Percentiles rank a stretch among this genome's conserved stretches.
Evolutionary conservation across 2,797 vertebrate genomes (phyloP).

Genomic region (Cirrhinus mrigala): DNA sequence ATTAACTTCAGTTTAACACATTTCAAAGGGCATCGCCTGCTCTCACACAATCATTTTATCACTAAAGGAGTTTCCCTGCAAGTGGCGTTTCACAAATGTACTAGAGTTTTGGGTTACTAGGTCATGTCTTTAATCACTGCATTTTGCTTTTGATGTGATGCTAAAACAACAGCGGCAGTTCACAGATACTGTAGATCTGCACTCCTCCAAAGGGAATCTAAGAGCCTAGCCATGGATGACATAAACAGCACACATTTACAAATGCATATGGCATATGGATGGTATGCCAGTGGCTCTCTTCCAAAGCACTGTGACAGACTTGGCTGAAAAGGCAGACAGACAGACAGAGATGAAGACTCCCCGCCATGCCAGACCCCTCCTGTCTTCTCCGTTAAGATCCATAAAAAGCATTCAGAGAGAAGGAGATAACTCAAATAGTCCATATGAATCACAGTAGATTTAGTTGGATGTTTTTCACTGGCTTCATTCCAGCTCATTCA

Average conservation of each 20-base stretch:
- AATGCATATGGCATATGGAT: slow-evolving; percentile 37
- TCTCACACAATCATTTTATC: not conserved
- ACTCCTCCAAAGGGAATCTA: slow-evolving; percentile 46
- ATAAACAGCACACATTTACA: slow-evolving; percentile 44
- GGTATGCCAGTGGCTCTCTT: slow-evolving; percentile 47
- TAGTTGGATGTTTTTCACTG: not conserved
- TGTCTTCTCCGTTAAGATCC: slow-evolving; percentile 34
- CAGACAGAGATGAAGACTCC: slow-evolving; percentile 40
- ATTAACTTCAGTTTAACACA: slow-evolving; percentile 20
- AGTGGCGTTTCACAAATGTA: not conserved
- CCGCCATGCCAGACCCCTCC: slow-evolving; percentile 40
- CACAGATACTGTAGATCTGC: slow-evolving; percentile 28
- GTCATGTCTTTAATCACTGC: not conserved
- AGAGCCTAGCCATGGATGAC: slow-evolving; percentile 47
- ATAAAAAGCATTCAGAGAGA: slow-evolving; percentile 55
- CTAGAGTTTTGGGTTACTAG: not conserved
- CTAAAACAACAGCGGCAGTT: slow-evolving; percentile 41
- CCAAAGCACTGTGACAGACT: slow-evolving; percentile 46
- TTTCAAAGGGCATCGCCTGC: slow-evolving; percentile 26
- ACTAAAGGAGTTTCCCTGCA: not conserved
- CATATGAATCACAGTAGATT: slow-evolving; percentile 14
- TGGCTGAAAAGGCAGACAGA: slow-evolving; percentile 56
- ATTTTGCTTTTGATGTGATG: not conserved
- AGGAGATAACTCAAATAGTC: not conserved
- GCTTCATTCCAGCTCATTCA: not conserved